Conservation (phyloP, 2,888 invertebrate genomes). For the Cephus rjabovi region DNA sequence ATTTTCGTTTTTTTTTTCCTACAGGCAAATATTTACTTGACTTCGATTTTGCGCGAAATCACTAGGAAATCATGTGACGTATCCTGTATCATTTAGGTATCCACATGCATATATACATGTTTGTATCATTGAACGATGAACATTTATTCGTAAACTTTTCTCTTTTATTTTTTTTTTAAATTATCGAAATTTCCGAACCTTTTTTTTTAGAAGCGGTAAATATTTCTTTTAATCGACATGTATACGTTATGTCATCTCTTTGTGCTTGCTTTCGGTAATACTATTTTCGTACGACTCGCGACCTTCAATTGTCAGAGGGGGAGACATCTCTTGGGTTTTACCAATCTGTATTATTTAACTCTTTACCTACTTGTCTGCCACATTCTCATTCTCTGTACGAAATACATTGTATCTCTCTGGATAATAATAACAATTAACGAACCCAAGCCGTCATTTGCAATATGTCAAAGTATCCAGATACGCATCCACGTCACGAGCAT, state of each 20-base stretch:
- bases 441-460: neutral
- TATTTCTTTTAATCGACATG: neutral
- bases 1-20: too few relatives aligned
- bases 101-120: neutral
- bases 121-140: neutral
- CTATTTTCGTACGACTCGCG: too few relatives aligned
- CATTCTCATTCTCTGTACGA: neutral
- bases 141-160: too few relatives aligned
- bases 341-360: too few relatives aligned
- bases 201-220: neutral
- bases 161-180: too few relatives aligned
- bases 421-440: neutral
- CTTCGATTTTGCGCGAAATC: neutral
- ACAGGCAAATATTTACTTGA: too few relatives aligned
- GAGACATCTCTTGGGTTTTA: too few relatives aligned
- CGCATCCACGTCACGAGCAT: neutral
- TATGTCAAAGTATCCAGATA: neutral
- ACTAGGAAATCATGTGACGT: neutral
- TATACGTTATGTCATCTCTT: neutral
- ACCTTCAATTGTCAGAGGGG: too few relatives aligned
- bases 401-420: neutral
- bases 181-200: too few relatives aligned
- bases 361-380: neutral
- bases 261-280: too few relatives aligned
- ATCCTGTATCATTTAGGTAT: neutral